These are phyloP conservation scores for Siniperca undulata DNA, from an alignment of 2,797 vertebrate species.

Conservation along the genomic window DNA sequence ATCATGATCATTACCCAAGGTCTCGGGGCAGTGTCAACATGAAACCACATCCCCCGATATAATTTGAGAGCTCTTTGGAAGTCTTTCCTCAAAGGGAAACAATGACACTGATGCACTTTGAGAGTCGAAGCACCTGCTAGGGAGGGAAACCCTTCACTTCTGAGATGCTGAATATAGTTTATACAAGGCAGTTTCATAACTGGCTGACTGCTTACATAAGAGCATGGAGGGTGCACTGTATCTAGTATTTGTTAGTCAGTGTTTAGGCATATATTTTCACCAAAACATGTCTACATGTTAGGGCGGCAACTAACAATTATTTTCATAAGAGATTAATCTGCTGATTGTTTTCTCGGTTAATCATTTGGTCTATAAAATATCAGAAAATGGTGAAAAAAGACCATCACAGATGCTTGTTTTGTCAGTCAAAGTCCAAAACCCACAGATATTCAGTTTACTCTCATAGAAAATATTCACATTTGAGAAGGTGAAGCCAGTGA, in stretches of 20 bases:
- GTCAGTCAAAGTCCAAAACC: not conserved
- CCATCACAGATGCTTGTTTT: not conserved
- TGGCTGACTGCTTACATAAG: conserved; percentile 49
- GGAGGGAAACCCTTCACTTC: conserved; percentile 68
- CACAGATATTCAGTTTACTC: not conserved
- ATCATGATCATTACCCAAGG: conserved; percentile 77
- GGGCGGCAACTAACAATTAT: not conserved
- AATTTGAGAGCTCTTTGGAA: conserved; percentile 76
- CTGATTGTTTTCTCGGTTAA: not conserved
- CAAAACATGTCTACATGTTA: conserved; percentile 3
- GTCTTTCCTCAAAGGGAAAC: conserved; percentile 76
- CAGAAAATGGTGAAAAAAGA: not conserved
- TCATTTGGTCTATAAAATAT: not conserved
- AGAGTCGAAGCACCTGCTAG: conserved; percentile 67
- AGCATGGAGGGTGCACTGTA: not conserved
- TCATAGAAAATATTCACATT: not conserved
- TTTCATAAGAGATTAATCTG: conserved; percentile 2
- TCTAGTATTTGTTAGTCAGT: not conserved
- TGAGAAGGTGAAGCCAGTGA: not conserved
- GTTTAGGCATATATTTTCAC: conserved; percentile 15
- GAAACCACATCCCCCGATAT: conserved; percentile 70
- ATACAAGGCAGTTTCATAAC: conserved; percentile 45
- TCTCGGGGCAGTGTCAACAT: conserved; percentile 74
- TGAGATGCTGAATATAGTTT: conserved; percentile 40
- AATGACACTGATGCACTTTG: conserved; percentile 69